These are phyloP conservation scores for Orgyia antiqua DNA, from an alignment of 2,888 invertebrate species.

Conservation along the genomic window DNA sequence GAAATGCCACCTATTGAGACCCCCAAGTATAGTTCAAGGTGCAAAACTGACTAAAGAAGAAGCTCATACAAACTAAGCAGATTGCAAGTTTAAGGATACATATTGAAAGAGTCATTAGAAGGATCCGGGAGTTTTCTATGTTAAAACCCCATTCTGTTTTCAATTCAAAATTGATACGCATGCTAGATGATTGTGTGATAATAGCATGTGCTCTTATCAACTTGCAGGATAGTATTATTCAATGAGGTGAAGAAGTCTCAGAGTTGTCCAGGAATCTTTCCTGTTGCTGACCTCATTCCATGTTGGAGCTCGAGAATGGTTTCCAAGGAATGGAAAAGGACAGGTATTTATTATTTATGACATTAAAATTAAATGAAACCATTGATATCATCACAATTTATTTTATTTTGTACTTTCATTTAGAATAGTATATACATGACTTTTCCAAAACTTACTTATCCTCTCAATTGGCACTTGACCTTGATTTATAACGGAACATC, in stretches of 20 bases:
- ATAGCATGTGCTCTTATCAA: slow-evolving; percentile 23
- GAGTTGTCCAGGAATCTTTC: too few species aligned
- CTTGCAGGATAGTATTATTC: slow-evolving; percentile 13
- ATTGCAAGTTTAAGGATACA: slow-evolving; percentile 4
- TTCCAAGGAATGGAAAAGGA: too few species aligned
- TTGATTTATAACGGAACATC: too few species aligned
- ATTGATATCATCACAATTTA: neutral
- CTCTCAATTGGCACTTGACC: too few species aligned
- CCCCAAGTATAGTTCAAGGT: slow-evolving; percentile 1
- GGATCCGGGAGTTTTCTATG: slow-evolving; percentile 5
- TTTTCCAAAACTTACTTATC: slow-evolving; percentile 2
- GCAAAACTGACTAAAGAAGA: slow-evolving; percentile 3
- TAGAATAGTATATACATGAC: neutral
- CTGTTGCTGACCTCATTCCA: too few species aligned
- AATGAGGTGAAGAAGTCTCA: too few species aligned
- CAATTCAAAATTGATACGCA: slow-evolving; percentile 2
- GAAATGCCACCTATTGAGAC: slow-evolving; percentile 1
- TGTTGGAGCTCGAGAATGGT: too few species aligned
- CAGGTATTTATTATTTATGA: neutral
- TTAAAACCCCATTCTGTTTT: slow-evolving; percentile 3
- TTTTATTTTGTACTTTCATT: neutral
- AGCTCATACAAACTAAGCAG: slow-evolving; percentile 2
- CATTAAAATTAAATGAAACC: neutral
- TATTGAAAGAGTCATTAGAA: slow-evolving; percentile 3
- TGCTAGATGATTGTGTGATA: slow-evolving; percentile 17